Evolutionary conservation across 2,888 invertebrate species (phyloP), one percentile per base, ranked within the genome.

Genomic region (Perdita meconis): DNA sequence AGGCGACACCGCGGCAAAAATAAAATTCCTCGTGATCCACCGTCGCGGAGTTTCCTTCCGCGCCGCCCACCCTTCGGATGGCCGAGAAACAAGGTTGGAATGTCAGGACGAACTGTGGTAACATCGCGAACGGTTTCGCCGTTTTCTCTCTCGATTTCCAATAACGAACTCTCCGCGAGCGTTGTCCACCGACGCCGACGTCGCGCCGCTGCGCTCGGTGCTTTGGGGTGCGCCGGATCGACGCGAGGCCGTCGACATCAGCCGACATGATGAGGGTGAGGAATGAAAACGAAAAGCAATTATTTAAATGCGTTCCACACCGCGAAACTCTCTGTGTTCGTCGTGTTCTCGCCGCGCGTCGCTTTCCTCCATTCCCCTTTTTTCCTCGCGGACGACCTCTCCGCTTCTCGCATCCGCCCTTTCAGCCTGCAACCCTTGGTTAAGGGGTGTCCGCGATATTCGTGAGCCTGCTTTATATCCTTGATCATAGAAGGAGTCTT

Each of bases 281-380:
- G 53, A 53, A 68, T 59, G 83, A 80, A 76, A 81, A 82, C 78
- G 82, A 76, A 80, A 83, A 87, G 86, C 80, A 87, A 86, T 87
- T 87, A 87, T 87, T 85, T 81, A 84, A 86, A 83, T 86, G 85
- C 81, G 77, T 66, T 74, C 71, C 63, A 56, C 66, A 40, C 57
- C 73, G 44, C 68, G 55, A 22, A 53, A 51, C 74, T 60, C 75
- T 16, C 47, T 22, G 61, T 77, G 64, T 68, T 69, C 67, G 42
- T 50, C 65, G 67, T 73, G 50, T 26, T 67, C 55, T 34, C 42
- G 13, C 34, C 26, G 26, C n/a, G 13, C 59, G 63, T 36, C 65
- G 59, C 44, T 65, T 65, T 67, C 47, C 63, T 61, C 26, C 47
- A 12, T 26, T 66, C 50, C 44, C 12, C 19, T 34, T n/a, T 66